phyloP scores from a whole-genome alignment of 2,113 vertebrate species.

The Megaptera novaeangliae region DNA sequence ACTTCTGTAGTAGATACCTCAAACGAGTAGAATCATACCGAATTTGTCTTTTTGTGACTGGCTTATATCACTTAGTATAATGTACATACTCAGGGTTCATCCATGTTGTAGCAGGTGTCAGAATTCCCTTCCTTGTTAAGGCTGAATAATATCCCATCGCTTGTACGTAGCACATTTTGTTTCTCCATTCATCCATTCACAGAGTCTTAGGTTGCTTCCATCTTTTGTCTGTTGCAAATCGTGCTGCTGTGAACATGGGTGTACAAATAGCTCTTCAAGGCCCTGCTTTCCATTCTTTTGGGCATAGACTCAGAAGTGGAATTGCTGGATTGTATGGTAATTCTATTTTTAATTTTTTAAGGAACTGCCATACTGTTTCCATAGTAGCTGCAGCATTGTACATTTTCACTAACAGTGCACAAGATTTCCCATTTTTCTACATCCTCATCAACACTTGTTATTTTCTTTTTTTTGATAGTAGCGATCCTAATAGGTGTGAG shows the following conservation, averaged over 20 bases:
- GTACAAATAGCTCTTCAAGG: not conserved
- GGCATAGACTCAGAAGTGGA: not conserved
- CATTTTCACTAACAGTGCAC: rapidly evolving
- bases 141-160: no score
- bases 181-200: not conserved
- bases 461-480: not conserved
- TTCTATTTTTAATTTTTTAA: not conserved
- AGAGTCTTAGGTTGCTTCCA: not conserved
- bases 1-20: no score
- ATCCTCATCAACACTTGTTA: no score
- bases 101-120: not conserved
- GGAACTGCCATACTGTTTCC: not conserved
- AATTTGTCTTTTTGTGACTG: not conserved
- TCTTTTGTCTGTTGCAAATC: not conserved
- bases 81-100: not conserved
- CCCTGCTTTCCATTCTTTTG: not conserved
- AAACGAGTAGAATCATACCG: not conserved
- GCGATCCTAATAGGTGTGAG: not conserved
- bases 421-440: not conserved
- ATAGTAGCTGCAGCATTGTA: not conserved
- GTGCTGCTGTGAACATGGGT: not conserved
- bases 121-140: not conserved
- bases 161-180: not conserved
- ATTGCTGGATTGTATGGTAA: no score
- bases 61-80: not conserved